Base-by-base conservation (phyloP, 2,888 invertebrate genomes). In the Andrena bicolor region DNA sequence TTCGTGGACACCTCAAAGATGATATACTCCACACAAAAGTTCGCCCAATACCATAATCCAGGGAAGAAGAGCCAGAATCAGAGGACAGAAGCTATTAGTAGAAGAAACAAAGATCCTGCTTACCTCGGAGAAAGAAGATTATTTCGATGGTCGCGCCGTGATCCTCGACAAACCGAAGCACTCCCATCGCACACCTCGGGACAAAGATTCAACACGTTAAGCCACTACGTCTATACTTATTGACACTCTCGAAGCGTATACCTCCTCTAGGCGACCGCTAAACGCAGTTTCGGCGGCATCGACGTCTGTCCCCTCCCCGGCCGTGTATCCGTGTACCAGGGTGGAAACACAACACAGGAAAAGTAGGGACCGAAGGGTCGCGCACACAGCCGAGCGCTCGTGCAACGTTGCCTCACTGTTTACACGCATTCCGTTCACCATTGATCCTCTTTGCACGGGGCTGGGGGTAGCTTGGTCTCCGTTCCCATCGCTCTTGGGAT, bases 401-500 rank as follows among this genome's bases (percentile, higher is more conserved):
- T 48, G 74, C 78, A 72, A 88, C 82, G 61, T 23, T 76, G 73
- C 70, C 32, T 63, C 73, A n/a, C 81, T 90, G 85, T 90, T 89
- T 90, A 87, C 88, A 90, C 85, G 86, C 86, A 84, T 86, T 83
- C 80, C 78, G 78, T 87, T 83, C 85, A 74, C 80, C 86, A 87
- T 87, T 88, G 89, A 91, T 91, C 90, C 89, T 90, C 86, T 89
- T 88, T 88, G 82, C 82, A 48, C 70, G 70, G 77, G 68, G 68
- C 60, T 61, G 66, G 68, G 80, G 82, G 82, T 77, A 70, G 86
- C 79, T 85, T 74, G 80, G 83, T 79, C 73, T 75, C 60, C 71
- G 81, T 89, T 84, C 86, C 86, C 88, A 83, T 86, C 87, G 87
- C 82, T 88, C 84, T 83, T 85, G 82, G 89, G 89, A 88, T 91